Percentiles rank a stretch among this genome's conserved stretches.
phyloP scores from a whole-genome alignment of 2,113 vertebrate genomes.

The Prionailurus bengalensis region DNA sequence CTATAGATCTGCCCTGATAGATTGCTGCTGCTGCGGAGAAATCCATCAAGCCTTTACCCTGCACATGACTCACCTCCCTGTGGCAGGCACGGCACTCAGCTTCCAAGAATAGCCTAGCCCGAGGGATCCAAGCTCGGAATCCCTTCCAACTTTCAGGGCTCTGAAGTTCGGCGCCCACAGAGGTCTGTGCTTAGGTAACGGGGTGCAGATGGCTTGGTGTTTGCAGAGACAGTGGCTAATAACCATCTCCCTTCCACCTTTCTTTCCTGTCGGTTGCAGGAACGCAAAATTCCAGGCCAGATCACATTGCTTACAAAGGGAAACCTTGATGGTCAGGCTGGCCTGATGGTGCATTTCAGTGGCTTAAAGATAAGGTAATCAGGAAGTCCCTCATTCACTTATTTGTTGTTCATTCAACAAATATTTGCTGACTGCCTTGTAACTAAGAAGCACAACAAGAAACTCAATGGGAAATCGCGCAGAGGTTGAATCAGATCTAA shows the following conservation, averaged over 20 bases:
- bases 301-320: neutral
- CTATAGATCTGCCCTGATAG: slow-evolving; percentile 45
- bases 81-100: slow-evolving; percentile 62
- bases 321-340: neutral
- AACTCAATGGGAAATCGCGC: too few species aligned
- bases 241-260: slow-evolving; percentile 23
- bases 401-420: slow-evolving; percentile 36
- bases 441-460: neutral
- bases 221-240: slow-evolving; percentile 59
- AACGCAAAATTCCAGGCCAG: neutral
- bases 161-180: slow-evolving; percentile 77
- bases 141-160: slow-evolving; percentile 81
- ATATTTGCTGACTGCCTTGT: neutral
- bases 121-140: slow-evolving; percentile 80
- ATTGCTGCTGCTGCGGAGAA: neutral
- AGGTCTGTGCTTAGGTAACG: slow-evolving; percentile 78
- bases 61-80: slow-evolving; percentile 79
- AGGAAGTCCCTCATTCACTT: slow-evolving; percentile 23
- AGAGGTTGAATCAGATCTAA: neutral
- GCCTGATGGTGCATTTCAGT: neutral
- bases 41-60: slow-evolving; percentile 68
- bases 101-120: slow-evolving; percentile 84
- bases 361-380: neutral
- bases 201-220: slow-evolving; percentile 71
- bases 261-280: neutral